A percentile compares a stretch with the other conserved stretches of the same genome.
phyloP scores from a whole-genome alignment of 2,888 invertebrate genomes.

The Drosophila paramelanica region DNA sequence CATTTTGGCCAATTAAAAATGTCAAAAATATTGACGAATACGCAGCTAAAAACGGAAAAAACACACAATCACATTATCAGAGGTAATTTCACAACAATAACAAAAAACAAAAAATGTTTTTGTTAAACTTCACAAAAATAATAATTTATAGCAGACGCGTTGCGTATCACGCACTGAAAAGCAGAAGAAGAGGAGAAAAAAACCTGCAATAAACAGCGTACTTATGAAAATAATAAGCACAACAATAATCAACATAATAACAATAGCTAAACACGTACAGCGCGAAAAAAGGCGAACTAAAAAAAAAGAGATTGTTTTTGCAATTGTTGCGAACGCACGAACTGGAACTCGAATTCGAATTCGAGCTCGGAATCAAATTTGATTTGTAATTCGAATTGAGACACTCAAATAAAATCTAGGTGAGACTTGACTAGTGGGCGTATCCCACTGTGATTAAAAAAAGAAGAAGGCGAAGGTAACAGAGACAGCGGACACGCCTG shows the following conservation, averaged over 20 bases:
- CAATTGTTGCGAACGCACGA: slow-evolving; percentile 19
- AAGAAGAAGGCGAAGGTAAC: no score
- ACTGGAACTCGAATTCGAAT: slow-evolving; percentile 14
- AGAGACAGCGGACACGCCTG: no score
- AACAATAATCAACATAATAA: slow-evolving; percentile 41
- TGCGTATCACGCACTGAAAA: slow-evolving; percentile 56
- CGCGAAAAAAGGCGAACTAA: slow-evolving; percentile 23
- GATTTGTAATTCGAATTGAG: slow-evolving; percentile 4
- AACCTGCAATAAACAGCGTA: slow-evolving; percentile 47
- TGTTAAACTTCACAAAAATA: slow-evolving; percentile 16
- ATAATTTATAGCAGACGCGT: slow-evolving; percentile 27
- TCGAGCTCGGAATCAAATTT: slow-evolving; percentile 8
- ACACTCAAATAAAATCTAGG: slow-evolving; percentile 48
- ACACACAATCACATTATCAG: slow-evolving; percentile 24
- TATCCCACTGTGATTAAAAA: neutral
- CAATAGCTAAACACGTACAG: slow-evolving; percentile 45
- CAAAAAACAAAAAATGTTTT: slow-evolving; percentile 1
- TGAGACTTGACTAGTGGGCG: slow-evolving; percentile 49
- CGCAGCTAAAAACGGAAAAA: neutral
- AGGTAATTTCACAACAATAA: slow-evolving; percentile 9
- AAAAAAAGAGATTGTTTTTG: slow-evolving; percentile 49
- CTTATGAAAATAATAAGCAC: slow-evolving; percentile 60
- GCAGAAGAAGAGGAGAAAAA: slow-evolving; percentile 1
- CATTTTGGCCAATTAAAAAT: slow-evolving; percentile 42
- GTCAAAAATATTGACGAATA: slow-evolving; percentile 27